Base-by-base conservation (phyloP, 2,113 vertebrate genomes). In the Triplophysa tibetana region DNA sequence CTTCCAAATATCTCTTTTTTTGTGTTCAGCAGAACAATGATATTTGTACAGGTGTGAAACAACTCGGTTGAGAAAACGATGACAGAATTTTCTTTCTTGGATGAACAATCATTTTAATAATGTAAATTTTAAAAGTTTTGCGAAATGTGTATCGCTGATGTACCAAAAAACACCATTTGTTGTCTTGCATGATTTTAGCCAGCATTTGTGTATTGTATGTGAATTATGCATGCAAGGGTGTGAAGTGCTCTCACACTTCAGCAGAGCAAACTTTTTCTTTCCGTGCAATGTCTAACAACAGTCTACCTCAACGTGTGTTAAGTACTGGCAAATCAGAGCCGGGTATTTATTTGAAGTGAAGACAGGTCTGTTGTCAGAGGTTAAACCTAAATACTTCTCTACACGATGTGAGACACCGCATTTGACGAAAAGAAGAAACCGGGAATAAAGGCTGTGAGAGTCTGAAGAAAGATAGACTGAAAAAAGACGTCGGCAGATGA, bases 401-500 rank as follows among this genome's bases (percentile, higher is more conserved):
- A 29, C 41, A 45, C 33, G 58, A 29, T 29, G 26, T 21, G 54
- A 33, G 70, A 50, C 23, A 58, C 23, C 48, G 52, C 74, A 83
- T 86, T 82, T 67, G 75, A 77, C 65, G 78, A 26, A 79, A 21
- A 50, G 38, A 56, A 52, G 65, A 60, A 72, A 65, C 54, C 21
- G 29, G 8, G 23, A 60, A 64, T 24, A 63, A 74, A 66, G 10
- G 26, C 21, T 8, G 61, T 12, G 7, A 61, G 77, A 60, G 61
- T 52, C 24, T n/a, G 33, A 70, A 29, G 8, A 67, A 26, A 78
- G 52, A 24, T 24, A 58, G 60, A 56, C 63, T 21, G 69, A 80
- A 80, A 80, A 81, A 48, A 67, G 61, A 80, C 50, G 75, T 38
- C 33, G 7, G 75, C 82, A 77, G 78, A 79, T 56, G 74, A 69